phyloP scores from a whole-genome alignment of 2,797 vertebrate species.

The Sebastes minor region DNA sequence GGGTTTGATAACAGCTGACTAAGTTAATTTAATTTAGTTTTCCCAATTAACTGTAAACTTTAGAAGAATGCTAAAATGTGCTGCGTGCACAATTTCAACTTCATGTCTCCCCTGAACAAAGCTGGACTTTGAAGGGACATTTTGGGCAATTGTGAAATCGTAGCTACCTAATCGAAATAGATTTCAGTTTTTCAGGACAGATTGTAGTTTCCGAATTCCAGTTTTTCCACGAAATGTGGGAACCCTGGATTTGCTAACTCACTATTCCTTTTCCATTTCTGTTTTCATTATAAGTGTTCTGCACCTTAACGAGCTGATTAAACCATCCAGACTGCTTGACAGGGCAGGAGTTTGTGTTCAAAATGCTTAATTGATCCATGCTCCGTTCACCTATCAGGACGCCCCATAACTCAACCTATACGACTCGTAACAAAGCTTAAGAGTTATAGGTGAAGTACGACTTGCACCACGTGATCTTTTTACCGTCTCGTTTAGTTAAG shows the following conservation, averaged over 20 bases:
- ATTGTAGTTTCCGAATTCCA: neutral
- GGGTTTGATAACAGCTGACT: neutral
- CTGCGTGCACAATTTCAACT: neutral
- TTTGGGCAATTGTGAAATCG: neutral
- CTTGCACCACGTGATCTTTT: neutral
- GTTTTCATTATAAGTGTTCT: neutral
- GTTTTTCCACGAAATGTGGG: neutral
- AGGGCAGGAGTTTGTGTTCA: neutral
- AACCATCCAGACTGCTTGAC: too few species aligned
- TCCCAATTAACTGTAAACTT: neutral
- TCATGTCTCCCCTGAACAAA: neutral
- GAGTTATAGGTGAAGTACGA: neutral
- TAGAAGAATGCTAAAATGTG: neutral
- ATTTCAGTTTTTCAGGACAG: neutral
- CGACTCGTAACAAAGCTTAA: neutral
- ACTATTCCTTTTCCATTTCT: neutral
- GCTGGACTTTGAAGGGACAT: neutral
- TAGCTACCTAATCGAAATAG: neutral
- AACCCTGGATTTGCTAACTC: neutral
- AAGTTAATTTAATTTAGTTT: neutral
- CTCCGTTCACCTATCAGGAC: neutral
- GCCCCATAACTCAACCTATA: neutral
- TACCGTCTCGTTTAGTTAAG: neutral
- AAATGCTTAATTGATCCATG: neutral
- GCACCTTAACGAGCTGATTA: too few species aligned